phyloP scores from a whole-genome alignment of 1,140 invertebrate species.

The Pararge aegeria region DNA sequence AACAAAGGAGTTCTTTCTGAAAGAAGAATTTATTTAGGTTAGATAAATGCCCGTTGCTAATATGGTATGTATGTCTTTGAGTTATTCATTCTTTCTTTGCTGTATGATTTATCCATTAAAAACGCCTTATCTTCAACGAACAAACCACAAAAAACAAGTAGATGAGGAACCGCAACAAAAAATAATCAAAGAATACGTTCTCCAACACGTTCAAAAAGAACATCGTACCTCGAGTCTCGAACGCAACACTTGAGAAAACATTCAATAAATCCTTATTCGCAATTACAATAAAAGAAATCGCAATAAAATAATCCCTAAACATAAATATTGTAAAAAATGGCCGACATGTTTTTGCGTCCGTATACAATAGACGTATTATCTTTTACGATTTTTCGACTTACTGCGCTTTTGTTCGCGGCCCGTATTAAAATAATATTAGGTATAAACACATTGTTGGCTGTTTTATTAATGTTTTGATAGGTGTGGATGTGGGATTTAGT shows the following conservation, averaged over 20 bases:
- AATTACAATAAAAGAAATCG: conserved; percentile 13
- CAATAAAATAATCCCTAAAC: conserved; percentile 21
- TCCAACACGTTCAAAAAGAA: conserved; percentile 8
- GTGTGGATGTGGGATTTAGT: conserved; percentile 13
- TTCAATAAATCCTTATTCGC: conserved; percentile 12
- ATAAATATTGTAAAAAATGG: conserved; percentile 13
- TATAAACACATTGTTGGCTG: conserved; percentile 26
- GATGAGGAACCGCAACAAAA: conserved; percentile 6
- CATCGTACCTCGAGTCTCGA: conserved; percentile 1
- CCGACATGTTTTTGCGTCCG: conserved; percentile 10
- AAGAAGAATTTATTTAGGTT: no score
- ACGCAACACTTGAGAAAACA: conserved; percentile 21
- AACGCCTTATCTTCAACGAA: background rate
- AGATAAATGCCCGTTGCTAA: background rate
- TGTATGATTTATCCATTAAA: background rate
- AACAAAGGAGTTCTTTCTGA: no score
- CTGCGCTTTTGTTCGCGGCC: conserved; percentile 11
- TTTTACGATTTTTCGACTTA: conserved; percentile 24
- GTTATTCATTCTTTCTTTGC: background rate
- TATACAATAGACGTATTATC: conserved; percentile 17
- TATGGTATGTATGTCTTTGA: no score
- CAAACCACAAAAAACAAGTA: conserved; percentile 1
- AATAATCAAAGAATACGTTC: background rate
- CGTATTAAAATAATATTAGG: conserved; percentile 16
- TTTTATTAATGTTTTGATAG: conserved; percentile 37